Conservation (phyloP, 2,113 vertebrate genomes). For the Tamias sibiricus region DNA sequence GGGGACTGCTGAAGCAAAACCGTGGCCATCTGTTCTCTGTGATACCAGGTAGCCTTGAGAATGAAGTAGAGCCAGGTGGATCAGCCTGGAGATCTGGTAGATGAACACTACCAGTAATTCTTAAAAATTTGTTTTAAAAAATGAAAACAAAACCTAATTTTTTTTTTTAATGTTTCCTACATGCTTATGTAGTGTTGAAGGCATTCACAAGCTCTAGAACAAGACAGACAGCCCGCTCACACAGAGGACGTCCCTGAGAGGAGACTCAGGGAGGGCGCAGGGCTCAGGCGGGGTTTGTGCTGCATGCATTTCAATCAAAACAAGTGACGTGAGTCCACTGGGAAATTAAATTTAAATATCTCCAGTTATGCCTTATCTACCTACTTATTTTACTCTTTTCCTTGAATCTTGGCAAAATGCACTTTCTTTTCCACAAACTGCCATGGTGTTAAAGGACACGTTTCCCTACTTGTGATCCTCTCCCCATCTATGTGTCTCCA, state of each 20-base stretch:
- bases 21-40: neutral
- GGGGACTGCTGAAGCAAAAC: neutral
- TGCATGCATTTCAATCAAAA: neutral
- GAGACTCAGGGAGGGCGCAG: neutral
- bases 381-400: neutral
- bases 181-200: neutral
- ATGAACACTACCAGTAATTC: neutral
- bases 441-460: neutral
- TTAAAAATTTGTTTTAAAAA: neutral
- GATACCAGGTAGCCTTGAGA: neutral
- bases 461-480: neutral
- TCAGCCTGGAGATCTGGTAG: neutral
- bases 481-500: too few species aligned
- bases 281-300: neutral
- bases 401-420: neutral
- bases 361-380: neutral
- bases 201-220: neutral
- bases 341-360: neutral
- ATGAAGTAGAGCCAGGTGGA: neutral
- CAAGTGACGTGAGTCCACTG: neutral
- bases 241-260: accelerated
- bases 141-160: neutral
- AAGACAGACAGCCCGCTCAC: neutral
- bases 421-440: neutral
- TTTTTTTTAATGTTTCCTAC: neutral